Evolutionary conservation across 2,113 vertebrate species (phyloP), one percentile per base, ranked within the genome.

Genomic region (Microtus oregoni): DNA sequence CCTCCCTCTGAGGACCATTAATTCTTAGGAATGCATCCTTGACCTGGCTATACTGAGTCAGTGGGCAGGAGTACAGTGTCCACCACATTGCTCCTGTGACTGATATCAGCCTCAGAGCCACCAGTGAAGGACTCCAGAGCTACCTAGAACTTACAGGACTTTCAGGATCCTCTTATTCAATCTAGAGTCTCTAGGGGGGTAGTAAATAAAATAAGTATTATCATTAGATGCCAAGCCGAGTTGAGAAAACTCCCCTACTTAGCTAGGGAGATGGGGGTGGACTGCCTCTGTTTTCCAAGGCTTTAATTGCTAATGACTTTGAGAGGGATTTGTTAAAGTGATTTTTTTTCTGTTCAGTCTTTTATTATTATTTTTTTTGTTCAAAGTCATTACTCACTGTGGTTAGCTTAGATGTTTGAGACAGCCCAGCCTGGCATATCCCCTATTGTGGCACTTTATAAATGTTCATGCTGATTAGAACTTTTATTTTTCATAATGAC

Each of bases 401-500:
- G 77, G 38, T 97, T 96, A 72, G 24, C 95, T 58, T 94, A 96
- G 52, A 73, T 96, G 81, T 94, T 96, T 97, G 68, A 96, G 92
- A 89, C 96, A 68, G 96, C 96, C 91, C 73, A 30, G 68, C 12
- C 91, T 94, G 70, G 65, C 96, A 83, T 78, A 94, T 96, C 98
- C 97, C 67, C 97, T 89, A 94, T 89, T 65, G 55, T 52, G 95
- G 91, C 94, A 83, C 92, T 98, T 98, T 94, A 92, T 97, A 98
- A 98, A 98, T 96, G 96, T 94, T 97, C 94, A 50, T 98, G 94
- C 96, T 96, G 94, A 98, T 98, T 97, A 97, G 94, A 98, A 97
- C 78, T 98, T 98, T 96, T 98, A 95, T 97, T 98, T 98, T 98
- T 97, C 96, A 81, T 98, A 97, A 98, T 98, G 97, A 97, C 97